Conservation (phyloP, 2,113 vertebrate genomes). For the Cochlearius cochlearius region DNA sequence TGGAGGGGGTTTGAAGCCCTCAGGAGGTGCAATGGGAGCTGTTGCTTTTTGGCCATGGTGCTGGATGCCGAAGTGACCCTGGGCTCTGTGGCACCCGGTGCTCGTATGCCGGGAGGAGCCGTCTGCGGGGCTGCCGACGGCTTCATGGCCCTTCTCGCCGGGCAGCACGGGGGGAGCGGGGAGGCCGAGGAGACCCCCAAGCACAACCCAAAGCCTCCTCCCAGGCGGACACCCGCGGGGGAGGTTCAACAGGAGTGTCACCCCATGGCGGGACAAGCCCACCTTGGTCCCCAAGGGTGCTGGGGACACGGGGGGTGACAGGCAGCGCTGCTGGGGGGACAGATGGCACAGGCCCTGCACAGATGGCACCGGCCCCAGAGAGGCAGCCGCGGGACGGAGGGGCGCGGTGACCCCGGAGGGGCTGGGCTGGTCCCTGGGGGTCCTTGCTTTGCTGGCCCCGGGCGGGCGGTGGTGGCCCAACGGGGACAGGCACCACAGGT, state of each 20-base stretch:
- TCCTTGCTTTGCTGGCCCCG: too few species aligned
- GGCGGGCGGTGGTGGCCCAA: too few species aligned
- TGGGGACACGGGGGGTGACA: neutral
- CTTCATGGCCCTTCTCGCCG: neutral
- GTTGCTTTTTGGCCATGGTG: accelerated
- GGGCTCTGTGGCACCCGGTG: accelerated
- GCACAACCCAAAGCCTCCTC: neutral
- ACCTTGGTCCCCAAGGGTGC: neutral
- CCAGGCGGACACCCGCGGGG: neutral
- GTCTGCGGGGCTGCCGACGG: accelerated
- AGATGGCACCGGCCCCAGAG: too few species aligned
- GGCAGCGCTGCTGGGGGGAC: neutral
- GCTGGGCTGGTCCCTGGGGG: too few species aligned
- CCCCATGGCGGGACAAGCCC: neutral
- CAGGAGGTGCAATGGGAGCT: accelerated
- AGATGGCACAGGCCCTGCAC: neutral
- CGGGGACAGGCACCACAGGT: too few species aligned
- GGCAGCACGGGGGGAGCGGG: accelerated
- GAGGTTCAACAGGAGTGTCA: neutral
- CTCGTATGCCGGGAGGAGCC: accelerated
- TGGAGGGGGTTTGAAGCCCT: neutral
- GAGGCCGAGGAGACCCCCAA: accelerated
- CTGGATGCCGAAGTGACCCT: accelerated
- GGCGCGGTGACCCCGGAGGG: too few species aligned
- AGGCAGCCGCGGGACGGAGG: too few species aligned